These are phyloP conservation scores for Pogonomyrmex barbatus DNA, from an alignment of 1,140 invertebrate genomes.

Conservation along the genomic window DNA sequence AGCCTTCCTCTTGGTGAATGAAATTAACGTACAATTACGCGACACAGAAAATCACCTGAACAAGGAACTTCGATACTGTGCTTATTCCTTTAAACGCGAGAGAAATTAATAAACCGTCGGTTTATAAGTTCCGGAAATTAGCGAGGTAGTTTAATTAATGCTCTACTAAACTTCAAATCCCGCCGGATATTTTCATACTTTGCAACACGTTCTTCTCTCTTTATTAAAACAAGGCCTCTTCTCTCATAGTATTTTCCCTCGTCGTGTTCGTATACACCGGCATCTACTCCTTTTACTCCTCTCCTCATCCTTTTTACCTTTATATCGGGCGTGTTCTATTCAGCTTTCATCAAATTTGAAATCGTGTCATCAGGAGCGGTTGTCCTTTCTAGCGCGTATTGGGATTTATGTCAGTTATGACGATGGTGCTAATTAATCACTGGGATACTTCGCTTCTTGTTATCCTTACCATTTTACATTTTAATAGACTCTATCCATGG, in stretches of 20 bases:
- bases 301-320: conserved; percentile 9
- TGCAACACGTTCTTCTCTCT: conserved; percentile 35
- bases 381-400: conserved; percentile 23
- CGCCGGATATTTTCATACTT: conserved; percentile 59
- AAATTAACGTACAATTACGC: conserved; percentile 54
- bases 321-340: conserved; percentile 37
- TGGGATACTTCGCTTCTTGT: conserved; percentile 66
- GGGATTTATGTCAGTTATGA: conserved; percentile 64
- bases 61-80: conserved; percentile 53
- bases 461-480: conserved; percentile 40
- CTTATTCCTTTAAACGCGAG: conserved; percentile 61
- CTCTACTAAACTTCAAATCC: conserved; percentile 60
- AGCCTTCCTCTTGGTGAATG: conserved; percentile 2
- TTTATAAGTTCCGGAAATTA: conserved; percentile 63
- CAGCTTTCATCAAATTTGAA: conserved; percentile 64
- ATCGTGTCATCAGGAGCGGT: conserved; percentile 53
- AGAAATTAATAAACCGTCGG: conserved; percentile 61
- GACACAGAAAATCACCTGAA: conserved; percentile 41
- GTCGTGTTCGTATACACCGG: neutral
- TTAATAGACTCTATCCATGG: conserved; percentile 15
- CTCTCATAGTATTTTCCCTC: conserved; percentile 39
- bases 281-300: conserved; percentile 45
- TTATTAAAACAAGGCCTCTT: conserved; percentile 5
- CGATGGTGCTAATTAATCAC: conserved; percentile 71
- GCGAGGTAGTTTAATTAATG: conserved; percentile 62